Percentiles rank a stretch among this genome's conserved stretches.
Conservation (phyloP, 2,113 vertebrate species). For the Vireo altiloquus region DNA sequence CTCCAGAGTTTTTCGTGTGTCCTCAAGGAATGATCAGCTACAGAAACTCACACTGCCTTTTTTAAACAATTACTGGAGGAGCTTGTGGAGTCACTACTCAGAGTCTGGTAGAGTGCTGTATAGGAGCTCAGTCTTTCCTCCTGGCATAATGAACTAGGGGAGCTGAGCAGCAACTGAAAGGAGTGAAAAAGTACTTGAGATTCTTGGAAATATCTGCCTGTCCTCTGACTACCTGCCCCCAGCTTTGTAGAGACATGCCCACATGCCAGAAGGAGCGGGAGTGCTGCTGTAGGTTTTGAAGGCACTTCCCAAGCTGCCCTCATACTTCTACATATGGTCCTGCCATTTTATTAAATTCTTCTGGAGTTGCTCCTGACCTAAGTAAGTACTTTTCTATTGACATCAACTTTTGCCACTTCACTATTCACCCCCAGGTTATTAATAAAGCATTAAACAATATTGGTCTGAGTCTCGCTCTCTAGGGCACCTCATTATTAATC, state of each 20-base stretch:
- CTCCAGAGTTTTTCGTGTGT: not conserved
- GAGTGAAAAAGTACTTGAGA: not conserved
- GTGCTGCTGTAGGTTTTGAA: not conserved
- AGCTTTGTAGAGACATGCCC: not conserved
- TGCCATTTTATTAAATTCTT: slow-evolving; percentile 40
- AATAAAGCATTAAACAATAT: slow-evolving; percentile 55
- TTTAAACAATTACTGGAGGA: not conserved
- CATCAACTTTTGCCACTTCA: slow-evolving; percentile 59
- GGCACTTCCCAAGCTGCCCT: not conserved
- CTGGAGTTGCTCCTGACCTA: slow-evolving; percentile 20
- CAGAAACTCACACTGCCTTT: not conserved
- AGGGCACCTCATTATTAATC: slow-evolving; percentile 57
- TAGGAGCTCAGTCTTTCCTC: not conserved
- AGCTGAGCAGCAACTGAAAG: not conserved
- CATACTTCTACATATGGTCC: not conserved
- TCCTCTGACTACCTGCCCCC: not conserved
- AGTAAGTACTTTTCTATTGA: slow-evolving; percentile 47
- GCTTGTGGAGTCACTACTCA: not conserved
- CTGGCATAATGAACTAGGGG: not conserved
- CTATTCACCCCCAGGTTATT: slow-evolving; percentile 49
- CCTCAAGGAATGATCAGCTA: not conserved
- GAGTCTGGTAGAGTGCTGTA: not conserved
- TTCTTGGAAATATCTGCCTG: not conserved
- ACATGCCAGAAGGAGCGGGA: accelerated
- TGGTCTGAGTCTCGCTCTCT: slow-evolving; percentile 41